Evolutionary conservation across 2,888 invertebrate species (phyloP).

Genomic region (Drosophila parthenogenetica): DNA sequence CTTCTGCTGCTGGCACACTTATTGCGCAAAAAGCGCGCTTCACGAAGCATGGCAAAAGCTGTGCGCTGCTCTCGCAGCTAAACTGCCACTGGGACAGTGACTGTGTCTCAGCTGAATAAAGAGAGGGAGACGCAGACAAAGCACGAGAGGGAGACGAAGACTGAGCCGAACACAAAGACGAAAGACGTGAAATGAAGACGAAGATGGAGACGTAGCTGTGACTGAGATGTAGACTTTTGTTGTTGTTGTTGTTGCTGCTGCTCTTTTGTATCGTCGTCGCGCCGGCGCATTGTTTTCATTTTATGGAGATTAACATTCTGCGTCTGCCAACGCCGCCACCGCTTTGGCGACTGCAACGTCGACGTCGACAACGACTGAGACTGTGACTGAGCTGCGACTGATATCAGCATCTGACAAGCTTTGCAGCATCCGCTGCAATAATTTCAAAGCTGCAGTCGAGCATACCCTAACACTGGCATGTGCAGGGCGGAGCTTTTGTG

Average conservation of each 20-base stretch:
- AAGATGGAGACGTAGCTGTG: background rate
- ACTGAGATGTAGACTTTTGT: background rate
- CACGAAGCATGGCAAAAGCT: constrained; percentile 73
- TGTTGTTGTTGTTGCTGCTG: constrained; percentile 42
- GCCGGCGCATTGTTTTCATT: constrained; percentile 80
- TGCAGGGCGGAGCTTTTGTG: too few species aligned
- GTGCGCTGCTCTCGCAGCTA: constrained; percentile 39
- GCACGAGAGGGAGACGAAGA: background rate
- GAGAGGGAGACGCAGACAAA: background rate
- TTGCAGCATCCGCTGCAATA: constrained; percentile 75
- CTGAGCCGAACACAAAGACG: background rate
- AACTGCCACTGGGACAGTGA: constrained; percentile 47
- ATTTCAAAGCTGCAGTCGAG: constrained; percentile 35
- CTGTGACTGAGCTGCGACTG: constrained; percentile 51
- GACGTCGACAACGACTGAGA: constrained; percentile 16
- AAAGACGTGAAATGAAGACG: background rate
- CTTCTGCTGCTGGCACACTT: constrained; percentile 71
- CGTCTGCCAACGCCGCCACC: constrained; percentile 38
- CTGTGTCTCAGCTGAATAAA: background rate
- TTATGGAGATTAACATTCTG: constrained; percentile 80
- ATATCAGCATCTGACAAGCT: constrained; percentile 72
- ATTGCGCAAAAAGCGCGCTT: constrained; percentile 79
- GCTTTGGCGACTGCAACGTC: constrained; percentile 17
- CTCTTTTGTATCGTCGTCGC: constrained; percentile 52
- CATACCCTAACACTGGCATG: constrained; percentile 3